Percentiles rank a stretch among this genome's conserved stretches.
These are phyloP conservation scores for Acanthisitta chloris DNA, from an alignment of 2,113 vertebrate genomes.

Conservation along the genomic window DNA sequence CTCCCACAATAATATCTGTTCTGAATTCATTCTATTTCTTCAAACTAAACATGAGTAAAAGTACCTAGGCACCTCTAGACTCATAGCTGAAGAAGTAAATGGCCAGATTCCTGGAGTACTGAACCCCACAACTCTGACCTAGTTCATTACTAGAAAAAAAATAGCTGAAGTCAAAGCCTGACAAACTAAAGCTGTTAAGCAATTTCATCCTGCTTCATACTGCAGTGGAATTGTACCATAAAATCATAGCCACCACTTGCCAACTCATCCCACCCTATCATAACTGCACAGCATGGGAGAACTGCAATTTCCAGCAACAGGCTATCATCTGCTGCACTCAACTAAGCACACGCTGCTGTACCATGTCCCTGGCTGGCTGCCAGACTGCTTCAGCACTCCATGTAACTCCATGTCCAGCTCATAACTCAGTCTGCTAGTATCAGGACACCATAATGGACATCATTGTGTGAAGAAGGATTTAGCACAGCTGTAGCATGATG, in stretches of 20 bases:
- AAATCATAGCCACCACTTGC: constrained; percentile 31
- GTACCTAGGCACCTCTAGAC: background rate
- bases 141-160: constrained; percentile 28
- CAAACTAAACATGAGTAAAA: background rate
- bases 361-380: background rate
- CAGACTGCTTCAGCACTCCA: background rate
- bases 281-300: background rate
- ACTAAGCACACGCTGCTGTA: background rate
- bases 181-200: constrained; percentile 35
- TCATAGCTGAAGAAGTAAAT: background rate
- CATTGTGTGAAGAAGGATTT: constrained; percentile 47
- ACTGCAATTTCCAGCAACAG: constrained; percentile 13
- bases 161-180: constrained; percentile 9
- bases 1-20: background rate
- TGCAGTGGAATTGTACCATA: constrained; percentile 22
- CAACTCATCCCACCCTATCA: constrained; percentile 42
- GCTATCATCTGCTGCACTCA: constrained; percentile 29
- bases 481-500: constrained; percentile 17
- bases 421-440: constrained; percentile 15
- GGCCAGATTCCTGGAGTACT: background rate
- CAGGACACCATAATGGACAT: constrained; percentile 36
- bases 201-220: background rate
- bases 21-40: background rate
- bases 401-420: background rate
- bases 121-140: background rate